A percentile compares a stretch with the other conserved stretches of the same genome.
Evolutionary conservation across 23 tunicate genomes (phyloP).

Genomic region (Halocynthia aurantium): DNA sequence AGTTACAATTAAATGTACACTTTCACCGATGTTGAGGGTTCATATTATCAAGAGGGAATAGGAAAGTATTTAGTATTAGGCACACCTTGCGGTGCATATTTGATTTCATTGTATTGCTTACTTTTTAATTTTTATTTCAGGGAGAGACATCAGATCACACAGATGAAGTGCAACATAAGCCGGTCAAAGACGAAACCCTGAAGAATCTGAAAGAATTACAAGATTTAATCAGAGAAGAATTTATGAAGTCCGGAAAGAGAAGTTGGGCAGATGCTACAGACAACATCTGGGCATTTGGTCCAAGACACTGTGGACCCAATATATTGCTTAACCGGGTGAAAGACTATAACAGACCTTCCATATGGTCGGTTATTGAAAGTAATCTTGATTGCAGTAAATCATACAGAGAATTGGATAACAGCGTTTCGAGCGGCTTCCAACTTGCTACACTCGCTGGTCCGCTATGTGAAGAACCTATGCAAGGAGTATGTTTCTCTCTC

Average conservation of each 20-base stretch:
- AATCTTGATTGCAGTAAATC: background rate
- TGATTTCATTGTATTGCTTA: too few relatives aligned
- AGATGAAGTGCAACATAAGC: background rate
- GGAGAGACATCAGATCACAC: background rate
- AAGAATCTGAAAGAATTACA: constrained; percentile 31
- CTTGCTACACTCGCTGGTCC: constrained; percentile 92
- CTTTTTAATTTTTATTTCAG: too few relatives aligned
- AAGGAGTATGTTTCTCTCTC: constrained; percentile 77
- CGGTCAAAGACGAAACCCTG: constrained; percentile 32
- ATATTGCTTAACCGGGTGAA: constrained; percentile 40
- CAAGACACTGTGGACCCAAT: constrained; percentile 91
- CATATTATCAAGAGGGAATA: too few relatives aligned
- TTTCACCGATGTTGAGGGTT: too few relatives aligned
- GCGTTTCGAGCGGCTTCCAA: constrained; percentile 86
- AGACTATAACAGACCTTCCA: constrained; percentile 67
- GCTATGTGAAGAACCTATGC: constrained; percentile 92
- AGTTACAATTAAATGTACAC: too few relatives aligned
- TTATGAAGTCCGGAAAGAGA: constrained; percentile 38
- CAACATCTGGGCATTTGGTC: constrained; percentile 93
- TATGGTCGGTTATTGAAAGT: constrained; percentile 48
- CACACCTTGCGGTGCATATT: too few relatives aligned
- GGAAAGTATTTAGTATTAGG: too few relatives aligned
- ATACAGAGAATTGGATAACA: constrained; percentile 69
- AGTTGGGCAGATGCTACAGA: constrained; percentile 61
- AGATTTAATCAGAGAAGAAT: constrained; percentile 39